These are phyloP conservation scores for Rotaria magnacalcarata DNA, from an alignment of 2,888 invertebrate genomes.

Conservation along the genomic window DNA sequence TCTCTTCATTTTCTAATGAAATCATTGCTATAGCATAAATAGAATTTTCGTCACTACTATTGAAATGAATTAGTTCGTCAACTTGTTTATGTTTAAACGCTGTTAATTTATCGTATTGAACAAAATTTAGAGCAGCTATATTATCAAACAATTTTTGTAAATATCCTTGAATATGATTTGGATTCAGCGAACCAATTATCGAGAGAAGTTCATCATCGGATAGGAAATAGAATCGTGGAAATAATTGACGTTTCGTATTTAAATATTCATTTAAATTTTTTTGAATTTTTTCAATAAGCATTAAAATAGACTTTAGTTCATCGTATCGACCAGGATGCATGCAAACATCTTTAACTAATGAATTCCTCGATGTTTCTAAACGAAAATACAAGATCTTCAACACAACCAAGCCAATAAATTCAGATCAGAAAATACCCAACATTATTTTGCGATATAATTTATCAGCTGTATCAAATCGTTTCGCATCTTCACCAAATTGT, in stretches of 20 bases:
- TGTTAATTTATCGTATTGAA: conserved; percentile 68
- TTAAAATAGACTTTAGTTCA: conserved; percentile 71
- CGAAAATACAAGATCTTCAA: too few species aligned
- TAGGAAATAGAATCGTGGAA: conserved; percentile 86
- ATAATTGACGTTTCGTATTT: conserved; percentile 77
- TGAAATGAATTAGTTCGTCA: too few species aligned
- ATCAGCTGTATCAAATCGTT: conserved; percentile 82
- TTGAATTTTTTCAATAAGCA: conserved; percentile 79
- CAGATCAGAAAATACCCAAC: conserved; percentile 56
- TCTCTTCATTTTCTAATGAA: conserved; percentile 77
- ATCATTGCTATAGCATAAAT: conserved; percentile 73
- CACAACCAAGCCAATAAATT: too few species aligned
- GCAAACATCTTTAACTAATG: conserved; percentile 76
- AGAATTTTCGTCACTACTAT: neutral
- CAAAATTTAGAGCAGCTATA: conserved; percentile 68
- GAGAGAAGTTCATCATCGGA: conserved; percentile 85
- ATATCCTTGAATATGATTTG: conserved; percentile 79
- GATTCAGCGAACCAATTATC: conserved; percentile 79
- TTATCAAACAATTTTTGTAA: conserved; percentile 95
- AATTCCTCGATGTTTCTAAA: conserved; percentile 61
- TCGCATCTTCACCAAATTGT: conserved; percentile 81
- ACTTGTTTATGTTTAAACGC: conserved; percentile 49
- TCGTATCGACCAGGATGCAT: conserved; percentile 69
- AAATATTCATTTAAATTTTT: conserved; percentile 84
- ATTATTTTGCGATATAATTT: conserved; percentile 75